phyloP scores from a whole-genome alignment of 2,888 invertebrate species.

The Caenorhabditis panamensis region DNA sequence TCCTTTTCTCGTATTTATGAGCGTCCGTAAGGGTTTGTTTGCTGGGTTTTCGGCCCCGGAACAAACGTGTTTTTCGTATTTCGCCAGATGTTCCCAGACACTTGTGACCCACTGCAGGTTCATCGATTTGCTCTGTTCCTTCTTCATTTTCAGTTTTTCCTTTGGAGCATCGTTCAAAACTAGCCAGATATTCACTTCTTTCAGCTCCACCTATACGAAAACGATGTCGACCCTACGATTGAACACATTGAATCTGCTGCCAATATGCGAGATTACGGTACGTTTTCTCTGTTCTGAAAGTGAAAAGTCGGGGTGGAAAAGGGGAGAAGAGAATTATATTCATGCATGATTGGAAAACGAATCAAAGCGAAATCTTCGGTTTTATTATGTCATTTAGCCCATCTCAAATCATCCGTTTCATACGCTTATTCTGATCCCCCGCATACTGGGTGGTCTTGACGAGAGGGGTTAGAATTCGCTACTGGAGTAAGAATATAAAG shows the following conservation, averaged over 20 bases:
- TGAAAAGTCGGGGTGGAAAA: background rate
- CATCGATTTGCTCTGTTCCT: background rate
- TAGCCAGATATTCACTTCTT: background rate
- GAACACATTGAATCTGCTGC: constrained; percentile 26
- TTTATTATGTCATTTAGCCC: constrained; percentile 6
- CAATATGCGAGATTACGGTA: constrained; percentile 58
- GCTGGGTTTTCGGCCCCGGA: background rate
- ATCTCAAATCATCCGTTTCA: constrained; percentile 3
- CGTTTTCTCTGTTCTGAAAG: constrained; percentile 9
- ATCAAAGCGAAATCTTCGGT: constrained; percentile 9
- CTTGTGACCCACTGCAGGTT: background rate
- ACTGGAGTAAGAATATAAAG: too few relatives aligned
- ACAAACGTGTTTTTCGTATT: constrained; percentile 4
- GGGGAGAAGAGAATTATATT: background rate
- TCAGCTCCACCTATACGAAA: background rate
- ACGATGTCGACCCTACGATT: constrained; percentile 28
- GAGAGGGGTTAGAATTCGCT: too few relatives aligned
- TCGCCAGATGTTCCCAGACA: constrained; percentile 2
- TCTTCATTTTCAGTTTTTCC: background rate
- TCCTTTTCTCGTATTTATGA: constrained; percentile 9
- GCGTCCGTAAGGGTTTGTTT: background rate
- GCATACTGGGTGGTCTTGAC: too few relatives aligned
- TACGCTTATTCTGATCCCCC: constrained; percentile 1
- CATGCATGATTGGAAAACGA: constrained; percentile 18
- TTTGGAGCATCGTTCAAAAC: background rate